Evolutionary conservation across 1,140 invertebrate genomes (phyloP).

Genomic region (Centruroides vittatus): DNA sequence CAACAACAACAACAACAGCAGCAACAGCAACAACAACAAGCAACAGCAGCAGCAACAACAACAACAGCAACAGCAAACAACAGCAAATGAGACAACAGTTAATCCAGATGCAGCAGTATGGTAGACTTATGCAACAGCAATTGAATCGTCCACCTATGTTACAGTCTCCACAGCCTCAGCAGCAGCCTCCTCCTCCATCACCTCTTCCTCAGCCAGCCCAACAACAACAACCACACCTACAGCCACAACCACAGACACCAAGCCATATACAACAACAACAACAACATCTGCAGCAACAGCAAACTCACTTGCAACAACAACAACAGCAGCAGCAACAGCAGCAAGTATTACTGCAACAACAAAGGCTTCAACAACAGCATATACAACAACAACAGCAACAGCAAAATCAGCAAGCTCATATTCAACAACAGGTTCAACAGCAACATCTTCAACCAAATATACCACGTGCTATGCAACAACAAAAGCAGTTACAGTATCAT

Average conservation of each 20-base stretch:
- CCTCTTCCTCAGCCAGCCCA: constrained; percentile 24
- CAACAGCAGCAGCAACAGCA: not conserved
- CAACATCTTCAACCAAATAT: not conserved
- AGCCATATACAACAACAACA: not conserved
- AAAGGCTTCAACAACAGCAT: constrained; percentile 1
- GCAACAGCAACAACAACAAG: constrained; percentile 24
- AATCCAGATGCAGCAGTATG: not conserved
- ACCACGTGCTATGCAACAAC: not conserved
- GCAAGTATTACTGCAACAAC: not conserved
- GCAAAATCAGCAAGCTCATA: constrained; percentile 7
- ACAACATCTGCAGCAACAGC: constrained; percentile 11
- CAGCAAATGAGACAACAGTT: constrained; percentile 3
- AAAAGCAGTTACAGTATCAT: not conserved
- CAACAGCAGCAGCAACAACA: constrained; percentile 27
- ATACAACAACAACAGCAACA: constrained; percentile 29
- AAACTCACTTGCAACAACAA: constrained; percentile 13
- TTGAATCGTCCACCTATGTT: constrained; percentile 18
- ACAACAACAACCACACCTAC: constrained; percentile 25
- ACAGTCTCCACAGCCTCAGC: constrained; percentile 8
- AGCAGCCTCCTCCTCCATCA: constrained; percentile 6
- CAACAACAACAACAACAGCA: constrained; percentile 6
- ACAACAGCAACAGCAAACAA: constrained; percentile 9
- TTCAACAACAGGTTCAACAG: constrained; percentile 12
- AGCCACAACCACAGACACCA: constrained; percentile 16
- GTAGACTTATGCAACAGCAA: constrained; percentile 17